Evolutionary conservation across 2,113 vertebrate genomes (phyloP).

Genomic region (Etheostoma cragini): DNA sequence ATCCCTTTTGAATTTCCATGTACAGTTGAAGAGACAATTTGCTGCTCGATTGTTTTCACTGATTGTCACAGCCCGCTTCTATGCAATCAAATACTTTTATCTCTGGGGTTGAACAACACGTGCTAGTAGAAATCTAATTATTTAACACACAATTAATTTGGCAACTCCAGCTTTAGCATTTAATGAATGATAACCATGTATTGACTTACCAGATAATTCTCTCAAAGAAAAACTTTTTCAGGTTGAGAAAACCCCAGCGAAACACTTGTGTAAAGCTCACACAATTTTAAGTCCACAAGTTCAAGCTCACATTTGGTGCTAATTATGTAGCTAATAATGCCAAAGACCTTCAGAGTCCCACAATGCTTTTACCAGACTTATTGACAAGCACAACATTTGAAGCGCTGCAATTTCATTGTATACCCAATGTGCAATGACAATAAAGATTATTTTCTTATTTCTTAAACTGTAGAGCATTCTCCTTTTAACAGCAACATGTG

Average conservation of each 20-base stretch:
- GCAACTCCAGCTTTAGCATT: not conserved
- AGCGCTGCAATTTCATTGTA: too few species aligned
- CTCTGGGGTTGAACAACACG: conserved; percentile 19
- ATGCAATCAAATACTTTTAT: conserved; percentile 11
- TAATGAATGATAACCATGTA: conserved; percentile 27
- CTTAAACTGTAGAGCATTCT: not conserved
- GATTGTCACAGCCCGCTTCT: conserved; percentile 6
- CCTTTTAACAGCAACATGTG: not conserved
- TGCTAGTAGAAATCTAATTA: conserved; percentile 39
- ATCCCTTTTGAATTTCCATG: not conserved
- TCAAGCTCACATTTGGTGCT: not conserved
- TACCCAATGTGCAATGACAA: too few species aligned
- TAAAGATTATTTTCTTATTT: not conserved
- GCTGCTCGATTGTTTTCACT: not conserved
- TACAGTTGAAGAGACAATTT: not conserved
- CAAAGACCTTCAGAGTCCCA: not conserved
- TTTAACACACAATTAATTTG: conserved; percentile 28
- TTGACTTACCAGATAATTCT: conserved; percentile 25
- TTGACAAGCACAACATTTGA: not conserved
- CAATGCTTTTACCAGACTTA: not conserved
- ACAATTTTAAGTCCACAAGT: conserved; percentile 5
- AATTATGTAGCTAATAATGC: conserved; percentile 15
- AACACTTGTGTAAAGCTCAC: conserved; percentile 2
- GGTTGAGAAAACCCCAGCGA: not conserved
- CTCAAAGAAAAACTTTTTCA: not conserved